Base-by-base conservation (phyloP, 2,113 vertebrate species). In the Lepus europaeus region DNA sequence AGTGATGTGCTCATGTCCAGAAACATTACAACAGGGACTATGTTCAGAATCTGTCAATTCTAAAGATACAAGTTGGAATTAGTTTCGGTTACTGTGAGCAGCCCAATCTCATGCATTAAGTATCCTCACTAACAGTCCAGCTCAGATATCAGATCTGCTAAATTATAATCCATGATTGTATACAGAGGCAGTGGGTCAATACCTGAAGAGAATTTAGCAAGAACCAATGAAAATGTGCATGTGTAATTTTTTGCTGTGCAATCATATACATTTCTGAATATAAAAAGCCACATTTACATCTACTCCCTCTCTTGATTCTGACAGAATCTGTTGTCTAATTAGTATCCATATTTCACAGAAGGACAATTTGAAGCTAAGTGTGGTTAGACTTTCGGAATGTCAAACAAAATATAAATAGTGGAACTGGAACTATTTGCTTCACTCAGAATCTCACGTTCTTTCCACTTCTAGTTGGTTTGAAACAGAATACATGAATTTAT, bases 261-360 rank as follows among this genome's bases (percentile, higher is more conserved):
- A 92, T 89, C 77, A 93, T 84, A 97, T 95, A 93, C n/a, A 93
- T 90, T n/a, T 20, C 70, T 90, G 86, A 93, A 96, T 96, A 95
- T 94, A 89, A 97, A 96, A 94, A 94, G 25, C n/a, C 39, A 95
- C 82, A 91, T 95, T 95, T 97, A 83, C 20, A 87, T 95, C 70
- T 72, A 22, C 85, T 53, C 31, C 1, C 20, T 83, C 29, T 87
- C 90, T 86, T 87, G 36, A 79, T 86, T 89, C 90, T 95, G 88
- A 76, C 79, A 97, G 82, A 70, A 89, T 86, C 45, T 77, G 45
- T 20, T 91, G 86, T 93, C 92, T 97, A 96, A 95, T 96, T 97
- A 92, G n/a, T 87, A 94, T 90, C 83, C 39, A 81, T 72, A 81
- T 93, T 95, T 96, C 94, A 45, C 53, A 90, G 70, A 59, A 73